Evolutionary conservation across 2,113 vertebrate species (phyloP).

Genomic region (Acrocephalus kingi): DNA sequence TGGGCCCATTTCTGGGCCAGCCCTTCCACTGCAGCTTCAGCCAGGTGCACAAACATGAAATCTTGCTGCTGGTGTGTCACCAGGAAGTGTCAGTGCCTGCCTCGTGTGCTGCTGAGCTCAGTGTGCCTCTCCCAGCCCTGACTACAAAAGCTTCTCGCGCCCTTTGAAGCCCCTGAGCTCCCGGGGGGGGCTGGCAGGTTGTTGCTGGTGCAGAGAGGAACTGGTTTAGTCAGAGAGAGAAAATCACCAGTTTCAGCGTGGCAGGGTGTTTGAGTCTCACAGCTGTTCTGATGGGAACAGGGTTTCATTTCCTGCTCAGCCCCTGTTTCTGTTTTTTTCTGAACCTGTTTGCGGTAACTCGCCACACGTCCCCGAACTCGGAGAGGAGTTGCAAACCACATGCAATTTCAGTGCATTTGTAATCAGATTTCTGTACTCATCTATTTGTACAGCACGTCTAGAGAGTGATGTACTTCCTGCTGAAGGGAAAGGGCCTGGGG

Average conservation of each 20-base stretch:
- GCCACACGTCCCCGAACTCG: background rate
- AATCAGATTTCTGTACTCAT: background rate
- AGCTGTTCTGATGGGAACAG: background rate
- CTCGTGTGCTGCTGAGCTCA: fast-evolving
- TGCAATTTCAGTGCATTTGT: fast-evolving
- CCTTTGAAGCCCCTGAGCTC: background rate
- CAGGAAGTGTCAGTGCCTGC: background rate
- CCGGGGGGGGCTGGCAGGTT: background rate
- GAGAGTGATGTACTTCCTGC: fast-evolving
- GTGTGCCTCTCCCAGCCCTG: background rate
- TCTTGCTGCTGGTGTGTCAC: background rate
- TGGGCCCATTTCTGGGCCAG: background rate
- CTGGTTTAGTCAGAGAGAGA: constrained; percentile 38
- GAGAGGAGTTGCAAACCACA: background rate
- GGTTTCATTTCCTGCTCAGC: constrained; percentile 45
- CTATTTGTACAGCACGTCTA: fast-evolving
- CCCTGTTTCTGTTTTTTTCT: background rate
- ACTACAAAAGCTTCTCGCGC: fast-evolving
- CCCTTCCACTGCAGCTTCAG: background rate
- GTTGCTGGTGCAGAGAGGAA: background rate
- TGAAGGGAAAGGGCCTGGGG: background rate
- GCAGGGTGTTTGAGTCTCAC: background rate
- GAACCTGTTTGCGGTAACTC: background rate
- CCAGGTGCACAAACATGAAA: background rate
- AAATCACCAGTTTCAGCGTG: background rate